Evolutionary conservation across 2,113 vertebrate species (phyloP).

Genomic region (Choloepus hoffmanni): DNA sequence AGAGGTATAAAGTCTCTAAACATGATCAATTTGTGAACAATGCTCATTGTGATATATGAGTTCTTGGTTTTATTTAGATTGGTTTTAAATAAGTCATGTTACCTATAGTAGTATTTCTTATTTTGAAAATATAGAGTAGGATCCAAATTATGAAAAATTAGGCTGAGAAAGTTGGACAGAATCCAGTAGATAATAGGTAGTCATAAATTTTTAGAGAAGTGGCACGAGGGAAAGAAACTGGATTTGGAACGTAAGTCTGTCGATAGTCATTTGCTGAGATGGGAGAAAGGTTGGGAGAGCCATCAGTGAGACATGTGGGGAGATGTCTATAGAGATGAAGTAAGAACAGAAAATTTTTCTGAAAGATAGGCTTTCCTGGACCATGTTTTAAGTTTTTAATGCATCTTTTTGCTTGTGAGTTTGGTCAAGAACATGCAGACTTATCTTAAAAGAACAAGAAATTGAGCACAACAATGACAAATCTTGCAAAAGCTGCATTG

Average conservation of each 20-base stretch:
- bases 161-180: not conserved
- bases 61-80: not conserved
- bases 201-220: not conserved
- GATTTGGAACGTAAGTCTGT: not conserved
- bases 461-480: not conserved
- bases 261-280: not conserved
- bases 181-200: not conserved
- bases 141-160: not conserved
- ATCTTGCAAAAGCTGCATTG: conserved; percentile 15
- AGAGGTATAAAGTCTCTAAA: not conserved
- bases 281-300: not conserved
- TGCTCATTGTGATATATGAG: not conserved
- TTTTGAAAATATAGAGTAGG: not conserved
- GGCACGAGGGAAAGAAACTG: not conserved
- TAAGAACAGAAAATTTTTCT: not conserved
- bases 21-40: not conserved
- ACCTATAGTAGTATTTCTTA: not conserved
- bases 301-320: not conserved
- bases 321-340: not conserved
- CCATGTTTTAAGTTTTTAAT: not conserved
- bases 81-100: not conserved
- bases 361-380: conserved; percentile 13
- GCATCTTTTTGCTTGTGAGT: conserved; percentile 9
- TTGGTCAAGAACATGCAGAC: not conserved
- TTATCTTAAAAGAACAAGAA: conserved; percentile 33